Evolutionary conservation across 2,797 vertebrate species (phyloP), one percentile per base, ranked within the genome.

Genomic region (Acanthiza pusilla): DNA sequence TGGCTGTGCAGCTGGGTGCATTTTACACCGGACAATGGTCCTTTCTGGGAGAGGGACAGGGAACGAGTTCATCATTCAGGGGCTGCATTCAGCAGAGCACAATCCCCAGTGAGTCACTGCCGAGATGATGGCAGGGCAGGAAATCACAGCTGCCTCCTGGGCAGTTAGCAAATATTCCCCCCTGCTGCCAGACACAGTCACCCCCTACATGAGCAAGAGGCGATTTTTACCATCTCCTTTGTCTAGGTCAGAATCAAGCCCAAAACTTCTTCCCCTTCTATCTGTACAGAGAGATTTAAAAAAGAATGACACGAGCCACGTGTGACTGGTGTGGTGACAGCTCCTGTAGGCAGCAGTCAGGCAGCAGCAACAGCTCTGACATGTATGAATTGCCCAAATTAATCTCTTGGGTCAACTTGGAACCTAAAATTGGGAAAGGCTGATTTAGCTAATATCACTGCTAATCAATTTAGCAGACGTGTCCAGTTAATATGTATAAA

Each of bases 11-110:
- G 93, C 94, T 96, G 96, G 45, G 38, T 23, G 34, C 27, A 23
- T 82, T 88, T 86, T 43, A 27, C 51, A 20, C 74, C n/a, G 83
- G 88, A 97, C 96, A 96, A 94, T 65, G 85, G 63, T 74, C 74
- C 89, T 94, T 96, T 95, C 85, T 97, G 55, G 85, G 82, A 78
- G 21, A 89, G 60, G 43, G 74, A 91, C 77, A 94, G 80, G 36
- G 62, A 60, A 9, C 38, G 81, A 73, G 60, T 81, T 95, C 92
- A 86, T 57, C 82, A 40, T 47, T 82, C 79, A 78, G 74, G 57
- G 80, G 34, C 79, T 72, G 71, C 72, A 93, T 96, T 97, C 91
- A 95, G 63, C 67, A 85, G 67, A 51, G 60, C 82, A 93, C 92
- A 95, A 78, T 90, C 70, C 87, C 58, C 85, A 85, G 58, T 88